Conservation (phyloP, 1,140 invertebrate genomes). For the Hylaeus volcanicus region DNA sequence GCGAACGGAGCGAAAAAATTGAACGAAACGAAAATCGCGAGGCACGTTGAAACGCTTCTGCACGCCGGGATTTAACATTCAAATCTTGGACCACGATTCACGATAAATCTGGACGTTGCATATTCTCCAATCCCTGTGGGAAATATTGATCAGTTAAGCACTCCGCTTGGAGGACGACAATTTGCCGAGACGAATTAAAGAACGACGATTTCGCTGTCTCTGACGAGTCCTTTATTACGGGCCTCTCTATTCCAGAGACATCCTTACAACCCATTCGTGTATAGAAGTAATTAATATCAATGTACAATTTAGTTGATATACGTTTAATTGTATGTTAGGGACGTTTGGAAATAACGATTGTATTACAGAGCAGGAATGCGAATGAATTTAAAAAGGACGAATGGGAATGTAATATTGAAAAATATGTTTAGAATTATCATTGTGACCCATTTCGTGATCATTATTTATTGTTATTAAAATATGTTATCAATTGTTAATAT, state of each 20-base stretch:
- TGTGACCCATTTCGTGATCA: neutral
- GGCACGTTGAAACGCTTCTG: neutral
- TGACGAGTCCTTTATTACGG: no score
- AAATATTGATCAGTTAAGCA: neutral
- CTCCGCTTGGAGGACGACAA: neutral
- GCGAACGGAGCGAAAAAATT: constrained; percentile 50
- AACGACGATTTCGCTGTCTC: no score
- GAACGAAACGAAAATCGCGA: constrained; percentile 20
- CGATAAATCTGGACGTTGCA: neutral
- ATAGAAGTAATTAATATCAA: no score
- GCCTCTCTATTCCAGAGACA: no score
- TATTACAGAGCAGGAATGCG: no score
- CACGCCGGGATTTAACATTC: constrained; percentile 2
- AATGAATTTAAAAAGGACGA: neutral
- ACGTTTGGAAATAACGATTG: no score
- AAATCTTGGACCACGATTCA: neutral
- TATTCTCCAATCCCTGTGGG: neutral
- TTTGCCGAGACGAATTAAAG: no score
- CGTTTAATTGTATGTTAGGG: no score
- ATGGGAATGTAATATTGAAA: neutral
- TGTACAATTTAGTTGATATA: no score
- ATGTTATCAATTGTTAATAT: no score
- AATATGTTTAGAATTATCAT: neutral
- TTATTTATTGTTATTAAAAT: no score
- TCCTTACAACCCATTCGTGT: no score